These are phyloP conservation scores for Chloromyia formosa DNA, from an alignment of 2,888 invertebrate genomes.

Conservation along the genomic window DNA sequence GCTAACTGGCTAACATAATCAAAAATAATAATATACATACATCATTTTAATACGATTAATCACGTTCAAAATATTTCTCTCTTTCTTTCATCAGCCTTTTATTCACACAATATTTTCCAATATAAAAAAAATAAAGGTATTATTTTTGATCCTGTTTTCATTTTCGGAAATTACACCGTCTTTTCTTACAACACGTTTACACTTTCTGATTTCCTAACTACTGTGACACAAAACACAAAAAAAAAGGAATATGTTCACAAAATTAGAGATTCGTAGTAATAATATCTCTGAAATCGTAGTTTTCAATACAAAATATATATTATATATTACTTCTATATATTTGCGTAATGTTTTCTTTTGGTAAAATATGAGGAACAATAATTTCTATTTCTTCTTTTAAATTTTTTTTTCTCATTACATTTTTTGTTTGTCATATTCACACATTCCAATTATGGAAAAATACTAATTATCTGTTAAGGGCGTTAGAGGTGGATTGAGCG, in stretches of 20 bases:
- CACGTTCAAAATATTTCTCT: constrained; percentile 16
- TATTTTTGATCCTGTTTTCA: not conserved
- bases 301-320: constrained; percentile 25
- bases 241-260: not conserved
- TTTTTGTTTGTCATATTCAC: not conserved
- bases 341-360: constrained; percentile 25
- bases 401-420: not conserved
- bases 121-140: not conserved
- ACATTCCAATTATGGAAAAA: constrained; percentile 19
- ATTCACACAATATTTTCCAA: too few species aligned
- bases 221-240: not conserved
- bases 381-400: not conserved
- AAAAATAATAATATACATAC: constrained; percentile 29
- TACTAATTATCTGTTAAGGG: not conserved
- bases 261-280: not conserved
- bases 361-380: constrained; percentile 38
- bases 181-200: not conserved
- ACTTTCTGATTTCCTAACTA: not conserved
- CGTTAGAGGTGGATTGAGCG: not conserved
- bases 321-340: not conserved
- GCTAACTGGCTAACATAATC: constrained; percentile 32
- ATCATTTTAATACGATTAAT: constrained; percentile 7
- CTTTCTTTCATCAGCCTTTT: not conserved
- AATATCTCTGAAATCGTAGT: not conserved
- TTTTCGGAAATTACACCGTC: not conserved